A percentile compares a stretch with the other conserved stretches of the same genome.
These are phyloP conservation scores for Drosophila tani DNA, from an alignment of 1,140 invertebrate genomes.

Conservation along the genomic window DNA sequence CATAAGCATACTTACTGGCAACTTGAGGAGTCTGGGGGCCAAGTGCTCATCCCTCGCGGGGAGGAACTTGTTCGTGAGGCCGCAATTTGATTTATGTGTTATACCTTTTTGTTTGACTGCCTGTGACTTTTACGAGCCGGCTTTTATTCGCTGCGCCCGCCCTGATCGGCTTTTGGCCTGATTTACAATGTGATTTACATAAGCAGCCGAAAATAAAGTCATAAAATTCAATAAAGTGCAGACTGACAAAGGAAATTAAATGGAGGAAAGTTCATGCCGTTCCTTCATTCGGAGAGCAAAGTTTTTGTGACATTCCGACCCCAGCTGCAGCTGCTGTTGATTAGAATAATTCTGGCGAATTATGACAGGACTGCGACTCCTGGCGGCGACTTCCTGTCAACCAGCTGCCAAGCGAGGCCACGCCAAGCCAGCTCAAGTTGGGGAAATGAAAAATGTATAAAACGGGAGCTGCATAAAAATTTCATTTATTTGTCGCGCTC, in stretches of 20 bases:
- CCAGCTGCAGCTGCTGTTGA: constrained; percentile 51
- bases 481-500: constrained; percentile 38
- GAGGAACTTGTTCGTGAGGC: constrained; percentile 19
- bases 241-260: constrained; percentile 77
- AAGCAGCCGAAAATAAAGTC: constrained; percentile 75
- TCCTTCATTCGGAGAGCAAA: constrained; percentile 10
- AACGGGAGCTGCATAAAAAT: constrained; percentile 29
- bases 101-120: constrained; percentile 54
- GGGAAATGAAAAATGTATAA: constrained; percentile 53
- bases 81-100: constrained; percentile 78
- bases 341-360: constrained; percentile 66
- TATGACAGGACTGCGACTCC: constrained; percentile 59
- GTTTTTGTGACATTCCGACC: constrained; percentile 21
- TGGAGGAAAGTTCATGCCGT: constrained; percentile 17
- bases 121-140: constrained; percentile 30
- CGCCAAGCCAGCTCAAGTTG: neutral
- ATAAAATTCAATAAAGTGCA: constrained; percentile 79
- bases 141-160: constrained; percentile 42
- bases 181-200: constrained; percentile 77
- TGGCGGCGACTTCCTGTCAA: constrained; percentile 33
- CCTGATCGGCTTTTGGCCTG: constrained; percentile 52
- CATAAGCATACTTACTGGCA: constrained; percentile 32
- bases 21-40: constrained; percentile 38
- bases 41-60: constrained; percentile 24
- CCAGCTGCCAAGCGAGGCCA: constrained; percentile 44